phyloP scores from a whole-genome alignment of 2,888 invertebrate species.

The Orchesellides sinensis region DNA sequence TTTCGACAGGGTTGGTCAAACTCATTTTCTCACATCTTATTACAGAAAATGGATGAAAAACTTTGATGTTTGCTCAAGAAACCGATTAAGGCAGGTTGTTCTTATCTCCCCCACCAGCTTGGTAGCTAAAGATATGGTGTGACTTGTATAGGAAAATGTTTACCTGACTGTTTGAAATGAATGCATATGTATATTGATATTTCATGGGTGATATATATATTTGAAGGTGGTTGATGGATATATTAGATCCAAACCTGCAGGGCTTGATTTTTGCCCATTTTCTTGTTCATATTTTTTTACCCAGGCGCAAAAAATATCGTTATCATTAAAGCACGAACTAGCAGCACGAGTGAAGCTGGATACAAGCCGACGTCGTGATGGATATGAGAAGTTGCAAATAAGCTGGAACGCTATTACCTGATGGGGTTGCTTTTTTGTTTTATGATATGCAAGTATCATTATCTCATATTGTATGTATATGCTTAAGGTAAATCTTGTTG shows the following conservation, averaged over 20 bases:
- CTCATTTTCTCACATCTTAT: conserved; percentile 54
- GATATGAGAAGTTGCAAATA: conserved; percentile 64
- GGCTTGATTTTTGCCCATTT: conserved; percentile 34
- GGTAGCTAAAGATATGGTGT: conserved; percentile 23
- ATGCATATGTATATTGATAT: background rate
- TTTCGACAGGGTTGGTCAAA: conserved; percentile 39
- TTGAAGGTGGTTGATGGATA: conserved; percentile 41
- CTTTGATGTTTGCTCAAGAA: conserved; percentile 58
- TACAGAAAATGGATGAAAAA: conserved; percentile 31
- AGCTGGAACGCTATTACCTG: conserved; percentile 48
- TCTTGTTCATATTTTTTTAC: conserved; percentile 11
- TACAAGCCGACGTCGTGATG: conserved; percentile 49
- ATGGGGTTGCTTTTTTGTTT: too few species aligned
- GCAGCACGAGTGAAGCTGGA: conserved; percentile 58
- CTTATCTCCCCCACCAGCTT: conserved; percentile 4
- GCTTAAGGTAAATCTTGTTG: too few species aligned
- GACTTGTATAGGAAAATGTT: background rate
- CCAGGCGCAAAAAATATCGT: conserved; percentile 47
- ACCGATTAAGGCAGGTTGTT: conserved; percentile 50
- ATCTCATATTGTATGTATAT: too few species aligned
- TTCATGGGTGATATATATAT: too few species aligned
- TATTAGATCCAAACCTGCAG: conserved; percentile 30
- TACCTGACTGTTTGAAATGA: too few species aligned
- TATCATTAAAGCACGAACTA: conserved; percentile 66
- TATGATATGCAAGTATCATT: too few species aligned